A percentile compares a stretch with the other conserved stretches of the same genome.
phyloP scores from a whole-genome alignment of 2,888 invertebrate genomes.

The Microplitis deprimator region DNA sequence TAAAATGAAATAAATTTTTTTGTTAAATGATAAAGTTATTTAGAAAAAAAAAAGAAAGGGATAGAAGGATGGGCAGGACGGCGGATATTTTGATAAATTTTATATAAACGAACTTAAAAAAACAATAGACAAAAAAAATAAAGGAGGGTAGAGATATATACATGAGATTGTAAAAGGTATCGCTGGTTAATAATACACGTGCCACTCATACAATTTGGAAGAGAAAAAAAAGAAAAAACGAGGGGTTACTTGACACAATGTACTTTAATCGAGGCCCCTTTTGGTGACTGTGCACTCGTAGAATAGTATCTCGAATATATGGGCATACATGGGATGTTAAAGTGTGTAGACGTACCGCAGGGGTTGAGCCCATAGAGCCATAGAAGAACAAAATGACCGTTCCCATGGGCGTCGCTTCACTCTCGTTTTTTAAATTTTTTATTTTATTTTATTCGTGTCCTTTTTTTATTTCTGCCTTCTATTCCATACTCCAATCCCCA shows the following conservation, averaged over 20 bases:
- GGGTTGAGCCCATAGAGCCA: background rate
- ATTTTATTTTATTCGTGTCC: background rate
- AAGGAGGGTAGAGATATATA: background rate
- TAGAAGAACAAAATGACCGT: conserved; percentile 30
- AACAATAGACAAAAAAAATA: background rate
- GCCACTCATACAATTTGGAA: background rate
- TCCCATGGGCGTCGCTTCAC: conserved; percentile 35
- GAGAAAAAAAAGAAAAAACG: background rate
- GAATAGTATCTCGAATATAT: background rate
- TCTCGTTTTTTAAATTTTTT: conserved; percentile 11
- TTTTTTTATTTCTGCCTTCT: conserved; percentile 11
- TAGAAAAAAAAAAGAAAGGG: background rate
- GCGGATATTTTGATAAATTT: background rate
- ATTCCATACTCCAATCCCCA: conserved; percentile 25
- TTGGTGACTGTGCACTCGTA: conserved; percentile 20
- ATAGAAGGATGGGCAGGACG: too few relatives aligned
- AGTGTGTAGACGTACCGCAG: conserved; percentile 11
- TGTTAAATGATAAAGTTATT: too few relatives aligned
- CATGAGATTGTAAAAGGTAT: background rate
- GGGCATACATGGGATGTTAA: conserved; percentile 10
- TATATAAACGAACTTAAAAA: background rate
- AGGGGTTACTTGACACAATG: conserved; percentile 6
- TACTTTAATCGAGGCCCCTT: conserved; percentile 31
- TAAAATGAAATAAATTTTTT: too few relatives aligned
- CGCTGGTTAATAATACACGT: background rate